Conservation (phyloP, 2,797 vertebrate genomes). For the Helarctos malayanus region DNA sequence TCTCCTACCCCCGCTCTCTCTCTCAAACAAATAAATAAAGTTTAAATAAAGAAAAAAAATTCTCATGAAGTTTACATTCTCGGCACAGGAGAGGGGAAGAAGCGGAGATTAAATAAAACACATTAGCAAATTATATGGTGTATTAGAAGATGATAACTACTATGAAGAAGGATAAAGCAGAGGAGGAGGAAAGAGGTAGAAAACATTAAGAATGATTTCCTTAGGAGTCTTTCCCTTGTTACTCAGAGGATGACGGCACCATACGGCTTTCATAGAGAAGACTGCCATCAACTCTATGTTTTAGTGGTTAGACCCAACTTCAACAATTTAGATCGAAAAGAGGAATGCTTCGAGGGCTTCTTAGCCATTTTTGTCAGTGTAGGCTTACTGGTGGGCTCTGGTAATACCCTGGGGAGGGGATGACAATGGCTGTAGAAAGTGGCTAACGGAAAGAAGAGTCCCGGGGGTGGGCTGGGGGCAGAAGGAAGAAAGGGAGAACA, state of each 20-base stretch:
- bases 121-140: background rate
- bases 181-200: background rate
- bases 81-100: background rate
- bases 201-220: background rate
- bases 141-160: background rate
- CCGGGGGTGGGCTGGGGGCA: background rate
- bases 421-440: background rate
- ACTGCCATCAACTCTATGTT: background rate
- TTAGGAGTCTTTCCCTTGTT: background rate
- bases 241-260: background rate
- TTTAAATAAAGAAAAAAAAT: no score
- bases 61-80: background rate
- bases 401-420: background rate
- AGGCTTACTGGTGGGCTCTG: background rate
- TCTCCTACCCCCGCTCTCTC: no score
- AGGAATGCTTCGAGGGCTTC: background rate
- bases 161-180: background rate
- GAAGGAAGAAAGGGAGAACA: background rate
- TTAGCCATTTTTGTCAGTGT: background rate
- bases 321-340: constrained; percentile 10
- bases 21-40: no score
- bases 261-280: background rate
- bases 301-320: background rate
- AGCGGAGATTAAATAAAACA: background rate
- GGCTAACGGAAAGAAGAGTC: background rate